phyloP scores from a whole-genome alignment of 2,113 vertebrate species.

The Tursiops truncatus region DNA sequence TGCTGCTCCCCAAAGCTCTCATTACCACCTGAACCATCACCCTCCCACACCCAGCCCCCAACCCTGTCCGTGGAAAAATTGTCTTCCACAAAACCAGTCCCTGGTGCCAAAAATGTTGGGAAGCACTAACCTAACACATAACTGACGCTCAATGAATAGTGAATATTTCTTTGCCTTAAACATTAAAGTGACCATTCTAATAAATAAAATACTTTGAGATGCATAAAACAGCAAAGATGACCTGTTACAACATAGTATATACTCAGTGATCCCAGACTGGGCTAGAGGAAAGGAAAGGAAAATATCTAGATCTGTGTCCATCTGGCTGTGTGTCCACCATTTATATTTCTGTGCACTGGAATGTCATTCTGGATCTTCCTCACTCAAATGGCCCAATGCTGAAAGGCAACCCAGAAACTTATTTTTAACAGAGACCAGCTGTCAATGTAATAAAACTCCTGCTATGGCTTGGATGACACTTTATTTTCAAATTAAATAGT shows the following conservation, averaged over 20 bases:
- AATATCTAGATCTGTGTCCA: neutral
- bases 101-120: too few species aligned
- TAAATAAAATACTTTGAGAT: neutral
- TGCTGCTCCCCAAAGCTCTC: too few species aligned
- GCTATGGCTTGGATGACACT: neutral
- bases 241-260: neutral
- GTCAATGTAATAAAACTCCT: neutral
- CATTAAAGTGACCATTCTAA: neutral
- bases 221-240: neutral
- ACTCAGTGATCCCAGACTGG: too few species aligned
- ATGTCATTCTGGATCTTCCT: neutral
- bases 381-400: neutral
- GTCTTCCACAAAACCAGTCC: too few species aligned
- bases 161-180: neutral
- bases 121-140: too few species aligned
- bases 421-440: neutral
- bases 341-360: neutral
- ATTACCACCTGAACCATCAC: too few species aligned
- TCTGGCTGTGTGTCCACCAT: neutral
- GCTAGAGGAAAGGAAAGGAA: neutral
- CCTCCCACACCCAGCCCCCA: too few species aligned
- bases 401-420: neutral
- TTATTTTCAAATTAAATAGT: conserved; percentile 54
- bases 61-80: too few species aligned
- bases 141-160: neutral